Evolutionary conservation across 2,888 invertebrate species (phyloP), one percentile per base, ranked within the genome.

Genomic region (Uropetala carovei): DNA sequence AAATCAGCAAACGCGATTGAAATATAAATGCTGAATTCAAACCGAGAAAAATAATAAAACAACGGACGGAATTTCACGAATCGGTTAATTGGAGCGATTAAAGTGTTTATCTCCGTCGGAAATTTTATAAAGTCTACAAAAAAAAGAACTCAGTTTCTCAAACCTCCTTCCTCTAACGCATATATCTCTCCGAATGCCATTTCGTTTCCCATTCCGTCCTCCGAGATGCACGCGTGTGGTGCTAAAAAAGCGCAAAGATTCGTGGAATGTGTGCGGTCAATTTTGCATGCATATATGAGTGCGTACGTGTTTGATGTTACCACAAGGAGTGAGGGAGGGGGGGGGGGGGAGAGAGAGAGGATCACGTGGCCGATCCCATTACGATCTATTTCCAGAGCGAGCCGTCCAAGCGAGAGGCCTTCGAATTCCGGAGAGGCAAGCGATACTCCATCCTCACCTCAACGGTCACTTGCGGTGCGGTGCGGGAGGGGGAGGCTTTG

Each of bases 311-410:
- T 68, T 89, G 89, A 89, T 64, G 89, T 89, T 89, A 58, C 64
- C 86, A 86, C 86, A 60, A n/a, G 43, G 56, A 30, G 86, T 30
- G 82, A 56, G 43, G 43, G 43, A 56, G 83, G 3, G 83, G 10
- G 27, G 16, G 83, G 13, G 83, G 18, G 83, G 4, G 18, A 7
- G 83, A 56, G n/a, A n/a, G 18, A 64, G 43, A 89, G 59, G 64
- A 86, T 86, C 86, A 86, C 60, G 86, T 86, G 89, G 89, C 30
- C 64, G 89, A 89, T 89, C 89, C 64, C 89, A 89, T 89, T 89
- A 89, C 89, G 89, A 89, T 89, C 89, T 89, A 89, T 89, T 89
- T 89, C 89, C 89, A 89, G 89, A 86, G 30, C 86, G 89, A 89
- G 64, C 89, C 89, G 64, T 89, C 89, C 64, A 64, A 89, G 64